Base-by-base conservation (phyloP, 2,797 vertebrate species). In the Pangasius djambal region DNA sequence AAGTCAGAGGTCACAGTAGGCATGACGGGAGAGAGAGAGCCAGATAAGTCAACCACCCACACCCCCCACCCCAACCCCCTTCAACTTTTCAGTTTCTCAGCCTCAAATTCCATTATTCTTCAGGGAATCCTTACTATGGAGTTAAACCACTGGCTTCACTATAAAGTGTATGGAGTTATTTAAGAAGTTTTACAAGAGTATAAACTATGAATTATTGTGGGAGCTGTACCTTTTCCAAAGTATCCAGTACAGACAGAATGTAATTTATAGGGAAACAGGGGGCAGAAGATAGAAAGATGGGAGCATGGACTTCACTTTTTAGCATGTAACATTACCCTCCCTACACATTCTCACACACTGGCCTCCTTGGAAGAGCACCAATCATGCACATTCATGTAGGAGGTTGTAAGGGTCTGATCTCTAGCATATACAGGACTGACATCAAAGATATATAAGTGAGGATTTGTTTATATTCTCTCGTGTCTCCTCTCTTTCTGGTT, bases 41-140 rank as follows among this genome's bases (percentile, higher is more conserved):
- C 8, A 70, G 83, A 85, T 61, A 82, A 61, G 55, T 57, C 79
- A 25, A 48, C 40, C 67, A 86, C 67, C 83, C 48, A 65, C n/a
- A 59, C n/a, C 70, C 50, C 55, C 57, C 10, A 1, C 50, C 12
- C 50, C 52, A 15, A 0, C 75, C 87, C 86, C 65, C 13, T 13
- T 48, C 67, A 75, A 20, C 31, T 28, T 84, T 89, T 79, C 78
- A 87, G 67, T 65, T 81, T 81, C 87, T 90, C 37, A 74, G 81
- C 40, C 67, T 90, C 59, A 85, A 87, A 89, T 89, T 88, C 75
- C 85, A 83, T 63, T 77, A 79, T 50, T 81, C 85, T 65, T 72
- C 31, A 87, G 85, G 90, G 91, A 89, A 22, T n/a, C 15, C 48
- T 86, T 79, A 85, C 40, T 89, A 55, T 61, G n/a, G 52, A 86